Evolutionary conservation across 2,113 vertebrate species (phyloP).

Genomic region (Ammospiza nelsoni): DNA sequence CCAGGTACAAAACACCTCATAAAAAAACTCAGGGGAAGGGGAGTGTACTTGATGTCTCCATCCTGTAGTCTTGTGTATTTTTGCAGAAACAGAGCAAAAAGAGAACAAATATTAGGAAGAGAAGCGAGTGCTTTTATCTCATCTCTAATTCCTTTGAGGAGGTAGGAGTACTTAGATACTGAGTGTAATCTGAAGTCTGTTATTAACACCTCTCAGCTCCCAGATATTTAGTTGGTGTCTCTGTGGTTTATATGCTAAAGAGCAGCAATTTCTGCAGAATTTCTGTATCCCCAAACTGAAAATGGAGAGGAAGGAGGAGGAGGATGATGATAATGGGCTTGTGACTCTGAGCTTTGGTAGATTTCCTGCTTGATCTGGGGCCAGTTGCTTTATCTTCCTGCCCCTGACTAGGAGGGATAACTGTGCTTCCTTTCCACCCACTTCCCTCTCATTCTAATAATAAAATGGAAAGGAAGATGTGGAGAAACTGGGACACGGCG

Average conservation of each 20-base stretch:
- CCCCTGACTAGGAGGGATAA: background rate
- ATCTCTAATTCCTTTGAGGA: background rate
- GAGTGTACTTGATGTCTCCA: accelerated
- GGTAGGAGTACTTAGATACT: background rate
- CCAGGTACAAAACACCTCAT: background rate
- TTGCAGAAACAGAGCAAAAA: background rate
- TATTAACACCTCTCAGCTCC: background rate
- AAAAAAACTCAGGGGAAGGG: background rate
- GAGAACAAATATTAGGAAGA: background rate
- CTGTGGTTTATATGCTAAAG: background rate
- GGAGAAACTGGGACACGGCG: background rate
- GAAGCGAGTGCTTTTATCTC: background rate
- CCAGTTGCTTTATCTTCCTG: background rate
- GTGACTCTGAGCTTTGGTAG: background rate
- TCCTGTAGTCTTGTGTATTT: background rate
- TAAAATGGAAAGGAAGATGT: background rate
- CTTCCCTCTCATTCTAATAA: background rate
- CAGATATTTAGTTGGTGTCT: background rate
- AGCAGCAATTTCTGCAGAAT: background rate
- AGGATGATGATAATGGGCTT: background rate
- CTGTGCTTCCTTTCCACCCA: background rate
- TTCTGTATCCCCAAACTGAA: background rate
- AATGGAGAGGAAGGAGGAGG: background rate
- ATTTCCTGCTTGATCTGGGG: background rate
- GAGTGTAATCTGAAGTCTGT: background rate